These are phyloP conservation scores for Ceriagrion tenellum DNA, from an alignment of 2,888 invertebrate genomes.

Conservation along the genomic window DNA sequence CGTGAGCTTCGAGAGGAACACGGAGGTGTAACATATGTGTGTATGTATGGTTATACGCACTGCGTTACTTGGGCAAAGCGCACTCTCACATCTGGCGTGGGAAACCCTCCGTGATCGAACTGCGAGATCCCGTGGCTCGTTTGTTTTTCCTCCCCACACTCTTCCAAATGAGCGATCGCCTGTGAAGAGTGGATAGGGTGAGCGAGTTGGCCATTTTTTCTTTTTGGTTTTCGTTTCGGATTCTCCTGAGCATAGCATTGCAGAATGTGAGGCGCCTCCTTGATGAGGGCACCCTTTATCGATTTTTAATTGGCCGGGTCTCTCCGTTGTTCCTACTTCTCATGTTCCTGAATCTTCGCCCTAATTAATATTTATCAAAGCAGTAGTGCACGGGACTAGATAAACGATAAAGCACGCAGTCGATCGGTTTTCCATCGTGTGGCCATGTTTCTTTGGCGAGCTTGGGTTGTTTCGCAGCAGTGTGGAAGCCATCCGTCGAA, in stretches of 20 bases:
- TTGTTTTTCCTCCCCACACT: neutral
- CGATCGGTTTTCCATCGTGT: neutral
- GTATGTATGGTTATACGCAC: neutral
- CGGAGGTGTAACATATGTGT: no score
- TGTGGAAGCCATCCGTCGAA: neutral
- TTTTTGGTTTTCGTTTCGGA: neutral
- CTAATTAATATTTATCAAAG: neutral
- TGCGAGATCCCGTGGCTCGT: neutral
- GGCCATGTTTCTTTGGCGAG: neutral
- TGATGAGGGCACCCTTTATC: neutral
- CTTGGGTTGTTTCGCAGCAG: neutral
- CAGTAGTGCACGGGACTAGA: neutral
- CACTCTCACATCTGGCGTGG: neutral
- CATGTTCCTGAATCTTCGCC: neutral
- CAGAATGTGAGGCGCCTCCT: neutral
- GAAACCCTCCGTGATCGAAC: neutral
- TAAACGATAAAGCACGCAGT: neutral
- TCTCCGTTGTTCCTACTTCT: neutral
- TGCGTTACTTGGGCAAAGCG: neutral
- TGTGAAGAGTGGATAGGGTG: neutral
- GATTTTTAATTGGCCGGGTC: neutral
- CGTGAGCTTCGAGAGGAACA: neutral
- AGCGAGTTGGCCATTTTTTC: neutral
- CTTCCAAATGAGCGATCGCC: neutral
- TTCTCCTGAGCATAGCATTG: neutral